Base-by-base conservation (phyloP, 2,113 vertebrate species). In the Oxygymnocypris stewartii region DNA sequence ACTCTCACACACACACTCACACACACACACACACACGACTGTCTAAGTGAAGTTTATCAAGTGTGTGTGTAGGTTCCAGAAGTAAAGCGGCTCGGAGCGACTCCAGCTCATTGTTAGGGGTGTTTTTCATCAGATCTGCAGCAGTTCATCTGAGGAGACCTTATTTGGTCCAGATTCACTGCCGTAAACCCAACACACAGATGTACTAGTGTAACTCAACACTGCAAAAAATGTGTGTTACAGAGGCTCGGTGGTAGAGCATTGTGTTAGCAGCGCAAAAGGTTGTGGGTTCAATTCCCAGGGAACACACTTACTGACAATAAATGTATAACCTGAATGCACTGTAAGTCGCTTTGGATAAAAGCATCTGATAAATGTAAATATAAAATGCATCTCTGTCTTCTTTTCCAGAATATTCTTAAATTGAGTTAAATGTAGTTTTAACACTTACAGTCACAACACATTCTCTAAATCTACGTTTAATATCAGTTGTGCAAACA, bases 71-170 rank as follows among this genome's bases (percentile, higher is more conserved):
- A 79, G 4, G 35, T 54, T 78, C 47, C 75, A 54, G 75, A 35
- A 51, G 10, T 31, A 54, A 51, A 51, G 13, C 12, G 25, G 2
- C 23, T 31, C 63, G 63, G 2, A 67, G 63, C 13, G 28, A 9
- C 75, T 78, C 25, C 47, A 79, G 49, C 51, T 12, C 49, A 79
- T 35, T 78, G 76, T 78, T 54, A 2, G 51, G 75, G 25, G 16
- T 54, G 75, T 28, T 31, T 18, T 37, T 57, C 28, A 59, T 71
- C 18, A 59, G 18, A 7, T 59, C 51, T 57, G 2, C 49, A 35
- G 76, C 9, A 35, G 49, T 79, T 79, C 76, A 57, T 54, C 8
- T 57, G 49, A 54, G 51, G 49, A 37, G 49, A 54, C 31, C 9
- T 77, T 31, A 16, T 54, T 28, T 77, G 47, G 75, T 25, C 1